Base-by-base conservation (phyloP, 92 coral and sea anemone species). In the Chrysogorgia sp. region DNA sequence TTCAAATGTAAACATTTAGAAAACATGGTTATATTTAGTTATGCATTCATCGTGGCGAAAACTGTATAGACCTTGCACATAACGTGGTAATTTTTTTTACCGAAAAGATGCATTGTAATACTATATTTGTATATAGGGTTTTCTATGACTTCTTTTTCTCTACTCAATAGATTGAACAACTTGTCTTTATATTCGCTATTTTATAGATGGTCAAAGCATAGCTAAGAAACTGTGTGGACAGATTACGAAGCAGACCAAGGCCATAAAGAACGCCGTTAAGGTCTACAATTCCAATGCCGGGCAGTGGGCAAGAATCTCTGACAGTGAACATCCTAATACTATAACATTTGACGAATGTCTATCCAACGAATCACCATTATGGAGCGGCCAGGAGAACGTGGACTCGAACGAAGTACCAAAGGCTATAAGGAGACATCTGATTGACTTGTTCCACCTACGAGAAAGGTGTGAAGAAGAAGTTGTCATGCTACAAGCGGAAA, bases 191-290 rank as follows among this genome's bases (percentile, higher is more conserved):
- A 0, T 57, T 32, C 40, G 50, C 65, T 68, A 8, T 25, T 84
- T 77, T 67, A 37, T 67, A 84, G 87, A 84, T 69, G 87, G 87
- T 2, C 87, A 84, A 84, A 82, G 82, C 28, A 77, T 84, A 67
- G 87, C 87, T 21, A 84, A 77, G 47, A 77, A 77, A 58, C 41
- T 84, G 41, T 69, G 83, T 71, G 70, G 61, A 6, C 87, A 77
- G 41, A 60, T 84, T 10, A 55, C 61, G 23, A 84, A 68, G 79
- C 68, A 75, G 7, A 84, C 83, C 34, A 77, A 12, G 19, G 71
- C 83, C 8, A 60, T 84, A 14, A 76, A 84, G 56, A 71, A 77
- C 22, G 64, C 76, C 32, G 74, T 76, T 10, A 84, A 59, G 43
- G 79, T 67, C 35, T 84, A 84, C 30, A 60, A 41, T 61, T 17